Evolutionary conservation across 1,140 invertebrate species (phyloP), one percentile per base, ranked within the genome.

Genomic region (Akabosia matsudoensis): DNA sequence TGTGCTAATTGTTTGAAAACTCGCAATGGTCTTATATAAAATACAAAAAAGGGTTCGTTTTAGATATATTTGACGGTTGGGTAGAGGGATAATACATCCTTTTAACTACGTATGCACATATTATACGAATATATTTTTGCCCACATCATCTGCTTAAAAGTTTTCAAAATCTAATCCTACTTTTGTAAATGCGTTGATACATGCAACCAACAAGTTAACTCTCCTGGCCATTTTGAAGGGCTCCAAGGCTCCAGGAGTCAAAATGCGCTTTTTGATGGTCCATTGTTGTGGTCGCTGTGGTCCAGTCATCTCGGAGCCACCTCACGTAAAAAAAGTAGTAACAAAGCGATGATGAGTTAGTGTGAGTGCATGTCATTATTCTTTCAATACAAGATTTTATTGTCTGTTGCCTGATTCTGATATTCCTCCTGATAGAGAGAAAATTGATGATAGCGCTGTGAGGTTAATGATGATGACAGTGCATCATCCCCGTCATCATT

Each of bases 401-500:
- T 30, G 7, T 56, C 22, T 10, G 10, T 24, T 67, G 61, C 10
- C 28, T 31, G 28, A 28, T 31, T 30, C 28, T 31, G 7, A 16
- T 7, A 30, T 67, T 56, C 24, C 61, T 61, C 22, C 13, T 30
- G 24, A 16, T 7, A 67, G 7, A 67, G 61, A 67, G 61, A 67
- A 67, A 67, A 67, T 67, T 67, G 61, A 67, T 67, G 61, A 31
- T 22, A 30, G 31, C 61, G 26, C 61, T 67, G 61, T 30, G 61
- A 67, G 61, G 61, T 67, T 67, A 67, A 67, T 67, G 61, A 67
- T 67, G 61, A 67, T 67, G 61, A 67, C 61, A 67, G 31, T 67
- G 61, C 61, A 67, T 67, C 61, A 67, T 67, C 61, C 28, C 28
- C 37, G 22, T 56, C 10, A 56, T 56, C 10, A 56, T 56, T 10